Percentiles rank a stretch among this genome's conserved stretches.
phyloP scores from a whole-genome alignment of 1,140 invertebrate species.

The Meloidogyne exigua region DNA sequence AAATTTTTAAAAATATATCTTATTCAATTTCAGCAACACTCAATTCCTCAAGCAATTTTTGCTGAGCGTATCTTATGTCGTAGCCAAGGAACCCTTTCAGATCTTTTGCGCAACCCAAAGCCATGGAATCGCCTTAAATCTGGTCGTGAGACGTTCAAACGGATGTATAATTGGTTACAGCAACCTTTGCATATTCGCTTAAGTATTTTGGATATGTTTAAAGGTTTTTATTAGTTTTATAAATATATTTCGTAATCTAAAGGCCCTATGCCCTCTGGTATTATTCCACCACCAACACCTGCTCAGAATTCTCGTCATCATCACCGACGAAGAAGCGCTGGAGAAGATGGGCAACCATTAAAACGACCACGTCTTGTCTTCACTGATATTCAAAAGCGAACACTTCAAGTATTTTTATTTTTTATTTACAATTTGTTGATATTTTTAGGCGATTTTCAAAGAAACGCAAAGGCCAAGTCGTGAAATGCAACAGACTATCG shows the following conservation, averaged over 20 bases:
- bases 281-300: constrained; percentile 55
- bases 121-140: constrained; percentile 64
- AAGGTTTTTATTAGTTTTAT: constrained; percentile 36
- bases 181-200: constrained; percentile 59
- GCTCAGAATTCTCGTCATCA: constrained; percentile 59
- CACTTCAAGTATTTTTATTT: constrained; percentile 69
- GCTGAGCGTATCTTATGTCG: constrained; percentile 62
- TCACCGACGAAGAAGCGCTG: constrained; percentile 14
- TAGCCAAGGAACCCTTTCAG: constrained; percentile 63
- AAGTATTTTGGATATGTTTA: constrained; percentile 62
- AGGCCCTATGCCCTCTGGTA: constrained; percentile 42
- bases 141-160: constrained; percentile 62
- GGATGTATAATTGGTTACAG: constrained; percentile 64
- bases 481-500: constrained; percentile 99
- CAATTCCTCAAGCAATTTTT: constrained; percentile 64
- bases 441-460: constrained; percentile 70
- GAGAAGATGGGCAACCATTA: constrained; percentile 66
- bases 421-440: background rate
- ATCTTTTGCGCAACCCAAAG: constrained; percentile 63
- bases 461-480: constrained; percentile 98
- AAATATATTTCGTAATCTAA: background rate
- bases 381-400: constrained; percentile 98
- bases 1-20: background rate
- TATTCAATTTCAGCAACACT: constrained; percentile 44
- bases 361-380: constrained; percentile 99